phyloP scores from a whole-genome alignment of 2,797 vertebrate species.

The Zenarchopterus dispar region DNA sequence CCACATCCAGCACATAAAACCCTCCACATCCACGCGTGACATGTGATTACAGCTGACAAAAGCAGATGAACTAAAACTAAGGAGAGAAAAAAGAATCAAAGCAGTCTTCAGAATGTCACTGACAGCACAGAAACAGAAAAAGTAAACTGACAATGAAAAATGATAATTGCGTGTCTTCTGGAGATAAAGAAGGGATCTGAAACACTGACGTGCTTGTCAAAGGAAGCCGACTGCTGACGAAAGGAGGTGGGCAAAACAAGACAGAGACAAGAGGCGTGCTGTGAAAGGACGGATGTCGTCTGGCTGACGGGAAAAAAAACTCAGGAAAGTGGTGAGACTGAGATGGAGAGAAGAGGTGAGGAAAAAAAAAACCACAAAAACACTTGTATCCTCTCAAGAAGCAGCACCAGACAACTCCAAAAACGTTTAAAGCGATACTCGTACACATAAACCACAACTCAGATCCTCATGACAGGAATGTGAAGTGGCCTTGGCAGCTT shows the following conservation, averaged over 20 bases:
- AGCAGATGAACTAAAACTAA: not conserved
- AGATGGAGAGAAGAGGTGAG: not conserved
- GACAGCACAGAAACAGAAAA: constrained; percentile 40
- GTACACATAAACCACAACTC: no score
- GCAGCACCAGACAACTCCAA: not conserved
- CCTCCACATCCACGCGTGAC: constrained; percentile 5
- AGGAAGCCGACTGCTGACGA: constrained; percentile 60
- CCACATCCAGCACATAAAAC: constrained; percentile 2
- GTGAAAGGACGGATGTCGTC: constrained; percentile 23
- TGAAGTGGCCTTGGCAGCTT: no score
- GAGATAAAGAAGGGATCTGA: constrained; percentile 62
- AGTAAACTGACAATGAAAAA: constrained; percentile 54
- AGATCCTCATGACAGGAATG: no score
- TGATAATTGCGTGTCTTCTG: constrained; percentile 59
- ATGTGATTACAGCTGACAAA: constrained; percentile 12
- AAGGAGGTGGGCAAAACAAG: constrained; percentile 44
- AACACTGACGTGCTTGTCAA: constrained; percentile 60
- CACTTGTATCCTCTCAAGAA: constrained; percentile 30
- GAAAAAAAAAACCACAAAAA: constrained; percentile 30
- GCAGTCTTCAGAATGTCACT: constrained; percentile 25
- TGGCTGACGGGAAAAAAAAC: not conserved
- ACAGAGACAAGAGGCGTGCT: constrained; percentile 21
- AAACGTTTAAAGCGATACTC: constrained; percentile 3
- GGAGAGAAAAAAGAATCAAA: constrained; percentile 12
- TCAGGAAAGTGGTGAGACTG: constrained; percentile 3